phyloP scores from a whole-genome alignment of 2,797 vertebrate genomes.

The Sparidentex hasta region DNA sequence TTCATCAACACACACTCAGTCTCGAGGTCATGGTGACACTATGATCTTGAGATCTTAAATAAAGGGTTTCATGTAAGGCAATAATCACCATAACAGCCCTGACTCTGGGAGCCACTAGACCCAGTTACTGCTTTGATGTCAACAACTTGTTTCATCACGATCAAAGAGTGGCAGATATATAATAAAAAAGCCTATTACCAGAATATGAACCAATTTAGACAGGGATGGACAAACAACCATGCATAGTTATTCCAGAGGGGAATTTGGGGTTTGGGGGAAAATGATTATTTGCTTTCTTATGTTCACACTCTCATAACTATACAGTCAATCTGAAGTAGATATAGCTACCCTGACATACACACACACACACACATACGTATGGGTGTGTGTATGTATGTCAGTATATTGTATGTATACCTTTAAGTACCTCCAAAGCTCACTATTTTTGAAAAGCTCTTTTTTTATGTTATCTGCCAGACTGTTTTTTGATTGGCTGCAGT shows the following conservation, averaged over 20 bases:
- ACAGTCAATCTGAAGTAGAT: background rate
- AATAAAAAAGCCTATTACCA: background rate
- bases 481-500: background rate
- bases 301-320: background rate
- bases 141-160: conserved; percentile 34
- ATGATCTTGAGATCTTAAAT: conserved; percentile 70
- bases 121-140: conserved; percentile 52
- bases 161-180: conserved; percentile 17
- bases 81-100: conserved; percentile 73
- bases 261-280: too few species aligned
- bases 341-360: too few species aligned
- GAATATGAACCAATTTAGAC: background rate
- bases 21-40: conserved; percentile 60
- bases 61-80: conserved; percentile 64
- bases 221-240: background rate
- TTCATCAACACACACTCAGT: conserved; percentile 73
- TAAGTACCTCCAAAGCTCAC: background rate
- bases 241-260: background rate
- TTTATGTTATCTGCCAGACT: background rate
- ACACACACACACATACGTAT: too few species aligned
- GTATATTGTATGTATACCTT: background rate
- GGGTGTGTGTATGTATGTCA: too few species aligned
- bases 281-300: too few species aligned
- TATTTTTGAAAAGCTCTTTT: background rate
- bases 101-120: conserved; percentile 29